A percentile compares a stretch with the other conserved stretches of the same genome.
These are phyloP conservation scores for Leptinotarsa peninsularis DNA, from an alignment of 2,888 invertebrate species.

Conservation along the genomic window DNA sequence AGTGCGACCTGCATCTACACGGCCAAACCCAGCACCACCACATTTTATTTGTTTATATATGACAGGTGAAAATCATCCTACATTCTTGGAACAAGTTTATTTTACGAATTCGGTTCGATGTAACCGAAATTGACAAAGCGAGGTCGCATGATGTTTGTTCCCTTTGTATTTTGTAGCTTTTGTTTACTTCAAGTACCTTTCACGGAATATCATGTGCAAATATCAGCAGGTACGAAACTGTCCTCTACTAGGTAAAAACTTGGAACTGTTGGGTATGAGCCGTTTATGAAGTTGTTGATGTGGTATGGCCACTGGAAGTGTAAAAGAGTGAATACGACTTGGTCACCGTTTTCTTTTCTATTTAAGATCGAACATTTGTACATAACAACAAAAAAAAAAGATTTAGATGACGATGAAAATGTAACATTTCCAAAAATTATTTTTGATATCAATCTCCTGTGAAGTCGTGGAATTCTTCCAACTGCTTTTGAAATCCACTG, in stretches of 20 bases:
- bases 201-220: constrained; percentile 8
- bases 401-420: no score
- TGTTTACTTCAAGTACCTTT: constrained; percentile 21
- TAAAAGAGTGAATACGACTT: not conserved
- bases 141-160: constrained; percentile 20
- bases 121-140: constrained; percentile 23
- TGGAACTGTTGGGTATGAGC: not conserved
- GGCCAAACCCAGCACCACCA: constrained; percentile 13
- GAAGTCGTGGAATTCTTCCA: no score
- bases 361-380: no score
- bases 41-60: constrained; percentile 14
- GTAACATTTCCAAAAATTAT: no score
- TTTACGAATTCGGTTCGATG: constrained; percentile 21
- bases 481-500: no score
- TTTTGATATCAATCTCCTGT: no score
- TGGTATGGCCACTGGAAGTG: not conserved
- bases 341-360: not conserved
- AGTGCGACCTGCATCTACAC: constrained; percentile 13
- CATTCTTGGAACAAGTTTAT: constrained; percentile 22
- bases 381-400: no score
- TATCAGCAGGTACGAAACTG: constrained; percentile 16
- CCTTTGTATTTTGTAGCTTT: constrained; percentile 19
- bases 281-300: not conserved
- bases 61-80: constrained; percentile 30
- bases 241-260: not conserved